These are phyloP conservation scores for Pristionchus arcanus DNA, from an alignment of 2,888 invertebrate genomes.

Conservation along the genomic window DNA sequence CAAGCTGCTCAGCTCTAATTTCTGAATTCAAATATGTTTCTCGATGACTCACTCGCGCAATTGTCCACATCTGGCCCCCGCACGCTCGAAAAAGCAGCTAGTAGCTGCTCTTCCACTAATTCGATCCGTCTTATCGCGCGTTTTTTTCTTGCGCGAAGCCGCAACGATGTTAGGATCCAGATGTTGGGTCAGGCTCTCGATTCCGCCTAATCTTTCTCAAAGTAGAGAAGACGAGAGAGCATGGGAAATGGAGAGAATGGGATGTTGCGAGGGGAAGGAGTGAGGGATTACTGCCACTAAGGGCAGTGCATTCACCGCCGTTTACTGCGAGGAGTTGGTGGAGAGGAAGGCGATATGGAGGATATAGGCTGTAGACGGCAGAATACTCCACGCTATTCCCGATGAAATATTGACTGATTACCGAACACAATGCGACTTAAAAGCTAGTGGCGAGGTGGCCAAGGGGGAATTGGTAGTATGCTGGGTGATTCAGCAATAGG, in stretches of 20 bases:
- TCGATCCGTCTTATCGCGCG: not conserved
- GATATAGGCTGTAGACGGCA: too few species aligned
- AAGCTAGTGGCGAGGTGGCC: too few species aligned
- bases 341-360: not conserved
- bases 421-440: too few species aligned
- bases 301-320: not conserved
- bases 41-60: not conserved
- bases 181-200: not conserved
- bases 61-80: not conserved
- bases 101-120: not conserved
- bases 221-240: not conserved
- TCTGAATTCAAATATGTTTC: too few species aligned
- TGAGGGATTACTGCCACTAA: not conserved
- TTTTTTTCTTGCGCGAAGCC: slow-evolving; percentile 13
- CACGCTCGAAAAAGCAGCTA: not conserved
- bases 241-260: not conserved
- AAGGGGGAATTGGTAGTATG: too few species aligned
- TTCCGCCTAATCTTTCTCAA: not conserved
- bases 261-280: not conserved
- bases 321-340: not conserved
- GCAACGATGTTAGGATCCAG: not conserved
- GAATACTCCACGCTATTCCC: too few species aligned
- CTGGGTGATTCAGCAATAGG: too few species aligned
- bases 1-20: not conserved
- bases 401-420: too few species aligned